Evolutionary conservation across 2,113 vertebrate genomes (phyloP).

Genomic region (Nothobranchius kuhntae): DNA sequence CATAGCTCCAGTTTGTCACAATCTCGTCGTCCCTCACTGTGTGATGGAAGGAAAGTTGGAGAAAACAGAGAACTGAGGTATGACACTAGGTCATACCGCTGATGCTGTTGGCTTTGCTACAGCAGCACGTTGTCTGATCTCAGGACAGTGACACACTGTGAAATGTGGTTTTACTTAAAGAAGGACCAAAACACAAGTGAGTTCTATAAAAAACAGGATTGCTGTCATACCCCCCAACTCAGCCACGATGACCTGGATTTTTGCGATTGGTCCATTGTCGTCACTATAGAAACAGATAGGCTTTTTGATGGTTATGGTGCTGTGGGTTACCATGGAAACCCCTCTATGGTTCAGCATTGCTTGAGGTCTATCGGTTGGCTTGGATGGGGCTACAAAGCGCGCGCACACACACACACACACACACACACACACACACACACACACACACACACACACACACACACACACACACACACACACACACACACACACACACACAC

Average conservation of each 20-base stretch:
- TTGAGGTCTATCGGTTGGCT: constrained; percentile 84
- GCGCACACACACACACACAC: constrained; percentile 11
- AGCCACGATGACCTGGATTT: constrained; percentile 91
- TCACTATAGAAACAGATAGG: constrained; percentile 95
- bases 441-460: no score
- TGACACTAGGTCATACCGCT: constrained; percentile 17
- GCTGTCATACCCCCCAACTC: constrained; percentile 88
- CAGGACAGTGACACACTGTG: constrained; percentile 15
- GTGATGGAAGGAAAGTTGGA: constrained; percentile 26
- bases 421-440: background rate
- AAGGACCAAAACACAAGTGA: constrained; percentile 4
- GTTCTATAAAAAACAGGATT: constrained; percentile 42
- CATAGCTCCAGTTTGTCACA: constrained; percentile 91
- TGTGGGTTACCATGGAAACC: constrained; percentile 85
- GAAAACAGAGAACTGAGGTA: background rate
- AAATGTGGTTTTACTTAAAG: background rate
- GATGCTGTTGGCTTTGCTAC: constrained; percentile 5
- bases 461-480: constrained; percentile 10
- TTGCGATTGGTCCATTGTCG: constrained; percentile 91
- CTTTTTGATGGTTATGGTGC: constrained; percentile 90
- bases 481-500: constrained; percentile 5
- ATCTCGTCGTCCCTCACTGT: constrained; percentile 88
- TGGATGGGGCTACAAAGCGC: constrained; percentile 81
- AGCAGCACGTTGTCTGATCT: constrained; percentile 14
- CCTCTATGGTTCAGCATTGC: constrained; percentile 83